phyloP scores from a whole-genome alignment of 2,113 vertebrate genomes.

The Tamias sibiricus region DNA sequence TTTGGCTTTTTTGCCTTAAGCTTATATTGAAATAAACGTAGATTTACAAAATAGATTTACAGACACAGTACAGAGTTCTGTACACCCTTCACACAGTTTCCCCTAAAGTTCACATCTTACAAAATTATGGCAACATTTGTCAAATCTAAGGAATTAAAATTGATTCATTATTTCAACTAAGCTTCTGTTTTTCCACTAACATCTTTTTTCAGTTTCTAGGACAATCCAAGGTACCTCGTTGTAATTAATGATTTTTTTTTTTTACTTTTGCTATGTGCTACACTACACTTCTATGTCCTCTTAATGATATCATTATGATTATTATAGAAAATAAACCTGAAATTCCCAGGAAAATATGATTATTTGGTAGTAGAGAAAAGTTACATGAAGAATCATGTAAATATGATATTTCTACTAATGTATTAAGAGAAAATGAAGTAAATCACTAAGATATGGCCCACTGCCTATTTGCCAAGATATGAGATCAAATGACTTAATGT shows the following conservation, averaged over 20 bases:
- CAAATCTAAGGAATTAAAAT: not conserved
- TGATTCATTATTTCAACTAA: not conserved
- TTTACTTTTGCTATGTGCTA: not conserved
- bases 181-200: not conserved
- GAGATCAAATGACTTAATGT: constrained; percentile 49
- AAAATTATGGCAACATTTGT: not conserved
- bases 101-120: too few species aligned
- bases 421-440: constrained; percentile 34
- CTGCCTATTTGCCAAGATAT: not conserved
- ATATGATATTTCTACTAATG: not conserved
- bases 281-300: not conserved
- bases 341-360: constrained; percentile 25
- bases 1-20: constrained; percentile 2
- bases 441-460: not conserved
- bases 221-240: not conserved
- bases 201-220: not conserved
- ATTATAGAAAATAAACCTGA: constrained; percentile 32
- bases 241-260: constrained; percentile 12
- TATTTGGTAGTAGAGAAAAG: not conserved
- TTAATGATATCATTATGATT: constrained; percentile 22
- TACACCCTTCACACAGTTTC: not conserved
- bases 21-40: constrained; percentile 40
- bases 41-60: not conserved
- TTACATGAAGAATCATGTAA: not conserved
- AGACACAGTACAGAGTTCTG: not conserved